Evolutionary conservation across 2,888 invertebrate genomes (phyloP).

Genomic region (Euproctis similis): DNA sequence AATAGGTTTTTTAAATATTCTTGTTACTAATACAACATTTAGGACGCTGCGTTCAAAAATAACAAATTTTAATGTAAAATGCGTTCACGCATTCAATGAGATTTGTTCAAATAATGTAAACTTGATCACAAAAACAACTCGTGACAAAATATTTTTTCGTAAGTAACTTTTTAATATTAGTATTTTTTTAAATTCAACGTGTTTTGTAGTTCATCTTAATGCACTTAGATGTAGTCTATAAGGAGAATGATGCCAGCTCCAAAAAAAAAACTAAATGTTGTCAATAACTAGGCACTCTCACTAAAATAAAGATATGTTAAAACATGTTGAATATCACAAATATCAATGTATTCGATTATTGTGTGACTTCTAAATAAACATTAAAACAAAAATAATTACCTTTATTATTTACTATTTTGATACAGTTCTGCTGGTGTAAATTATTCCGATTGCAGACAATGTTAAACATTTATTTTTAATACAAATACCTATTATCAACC

Average conservation of each 20-base stretch:
- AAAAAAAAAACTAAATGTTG: slow-evolving; percentile 24
- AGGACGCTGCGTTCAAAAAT: slow-evolving; percentile 15
- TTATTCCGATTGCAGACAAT: no score
- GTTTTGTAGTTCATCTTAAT: slow-evolving; percentile 38
- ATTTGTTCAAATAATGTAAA: no score
- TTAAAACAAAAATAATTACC: no score
- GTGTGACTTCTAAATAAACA: slow-evolving; percentile 63
- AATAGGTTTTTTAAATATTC: slow-evolving; percentile 8
- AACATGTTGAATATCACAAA: slow-evolving; percentile 52
- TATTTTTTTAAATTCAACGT: slow-evolving; percentile 43
- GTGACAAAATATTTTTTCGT: no score
- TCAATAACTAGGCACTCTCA: slow-evolving; percentile 26
- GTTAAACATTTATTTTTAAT: no score
- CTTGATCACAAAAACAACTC: no score
- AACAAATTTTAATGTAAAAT: slow-evolving; percentile 30
- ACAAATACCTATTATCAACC: no score
- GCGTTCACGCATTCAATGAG: slow-evolving; percentile 20
- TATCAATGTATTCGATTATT: slow-evolving; percentile 48
- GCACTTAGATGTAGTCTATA: slow-evolving; percentile 25
- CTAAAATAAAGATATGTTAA: slow-evolving; percentile 26
- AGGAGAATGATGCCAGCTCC: slow-evolving; percentile 18
- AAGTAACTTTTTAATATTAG: slow-evolving; percentile 34
- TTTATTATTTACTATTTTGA: no score
- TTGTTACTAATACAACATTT: slow-evolving; percentile 17
- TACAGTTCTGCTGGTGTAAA: no score